Evolutionary conservation across 2,888 invertebrate genomes (phyloP), one percentile per base, ranked within the genome.

Genomic region (Galeopsomyia nigrocyanea): DNA sequence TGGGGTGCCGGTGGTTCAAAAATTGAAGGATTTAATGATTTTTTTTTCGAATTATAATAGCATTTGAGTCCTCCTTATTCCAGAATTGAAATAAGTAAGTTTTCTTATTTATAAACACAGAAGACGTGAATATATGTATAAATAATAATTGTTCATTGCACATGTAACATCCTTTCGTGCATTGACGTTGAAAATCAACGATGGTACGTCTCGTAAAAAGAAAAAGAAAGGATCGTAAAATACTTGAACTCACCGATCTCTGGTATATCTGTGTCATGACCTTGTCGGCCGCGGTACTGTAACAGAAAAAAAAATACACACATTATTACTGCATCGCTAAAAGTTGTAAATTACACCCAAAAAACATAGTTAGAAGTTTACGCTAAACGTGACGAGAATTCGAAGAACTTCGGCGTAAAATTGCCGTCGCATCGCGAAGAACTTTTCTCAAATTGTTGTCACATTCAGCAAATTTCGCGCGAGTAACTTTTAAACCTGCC

Each of bases 231-330:
- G 63, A 39, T 68, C 72, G 68, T 73, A 73, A 61, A 65, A 21
- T 73, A 73, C 66, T 79, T 81, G 78, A 79, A 88, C 89, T 89
- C 86, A 90, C 90, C 89, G 82, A 88, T 87, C 84, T 89, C 88
- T 81, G 88, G 88, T 81, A 87, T 87, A 78, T 87, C 88, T 84
- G 87, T 89, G 89, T 90, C 90, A 90, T 90, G 89, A 89, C 88
- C 88, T 14, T 87, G 88, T 88, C 88, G 89, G 88, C 88, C 88
- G 81, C 88, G 88, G 84, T 90, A 89, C 90, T 90, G 86, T 68
- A 89, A 88, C 77, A 85, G 78, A 83, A 83, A 79, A 73, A 68
- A 21, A n/a, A 50, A 39, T 13, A 39, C 39, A 39, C 13, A 39
- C 39, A 39, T 39, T 39, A 39, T 39, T 13, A 39, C 31, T 31